These are phyloP conservation scores for Stictocephala bisonia DNA, from an alignment of 2,888 invertebrate species.

Conservation along the genomic window DNA sequence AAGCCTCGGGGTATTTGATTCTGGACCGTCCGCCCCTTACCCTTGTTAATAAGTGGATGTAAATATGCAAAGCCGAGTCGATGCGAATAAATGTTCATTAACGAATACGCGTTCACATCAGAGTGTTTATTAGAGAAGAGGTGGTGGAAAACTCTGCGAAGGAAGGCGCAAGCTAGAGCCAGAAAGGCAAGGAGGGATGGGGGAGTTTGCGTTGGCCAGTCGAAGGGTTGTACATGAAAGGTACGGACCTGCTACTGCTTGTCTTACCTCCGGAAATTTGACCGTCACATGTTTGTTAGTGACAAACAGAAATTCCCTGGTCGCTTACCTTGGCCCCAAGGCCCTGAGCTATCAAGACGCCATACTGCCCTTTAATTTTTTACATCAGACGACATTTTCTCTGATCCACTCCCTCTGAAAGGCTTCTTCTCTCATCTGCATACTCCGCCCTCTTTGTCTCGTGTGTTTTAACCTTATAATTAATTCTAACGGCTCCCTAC, in stretches of 20 bases:
- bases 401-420: slow-evolving; percentile 15
- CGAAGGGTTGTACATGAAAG: slow-evolving; percentile 48
- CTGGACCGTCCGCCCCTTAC: slow-evolving; percentile 25
- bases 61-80: slow-evolving; percentile 40
- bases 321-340: slow-evolving; percentile 5
- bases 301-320: slow-evolving; percentile 49
- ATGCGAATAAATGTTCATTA: slow-evolving; percentile 21
- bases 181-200: not conserved
- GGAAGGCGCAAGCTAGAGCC: slow-evolving; percentile 18
- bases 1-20: slow-evolving; percentile 28
- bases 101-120: slow-evolving; percentile 1
- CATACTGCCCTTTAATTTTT: slow-evolving; percentile 30
- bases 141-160: slow-evolving; percentile 18
- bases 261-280: slow-evolving; percentile 51
- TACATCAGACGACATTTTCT: slow-evolving; percentile 37
- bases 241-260: slow-evolving; percentile 44
- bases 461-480: slow-evolving; percentile 40
- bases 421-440: slow-evolving; percentile 22
- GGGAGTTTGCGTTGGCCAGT: slow-evolving; percentile 42
- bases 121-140: too few relatives aligned
- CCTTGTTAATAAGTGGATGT: slow-evolving; percentile 35
- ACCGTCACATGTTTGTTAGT: slow-evolving; percentile 50
- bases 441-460: slow-evolving; percentile 38
- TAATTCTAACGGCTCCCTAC: slow-evolving; percentile 31
- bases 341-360: slow-evolving; percentile 29